phyloP scores from a whole-genome alignment of 1,140 invertebrate species.

The Yoshiicerus persimilis region DNA sequence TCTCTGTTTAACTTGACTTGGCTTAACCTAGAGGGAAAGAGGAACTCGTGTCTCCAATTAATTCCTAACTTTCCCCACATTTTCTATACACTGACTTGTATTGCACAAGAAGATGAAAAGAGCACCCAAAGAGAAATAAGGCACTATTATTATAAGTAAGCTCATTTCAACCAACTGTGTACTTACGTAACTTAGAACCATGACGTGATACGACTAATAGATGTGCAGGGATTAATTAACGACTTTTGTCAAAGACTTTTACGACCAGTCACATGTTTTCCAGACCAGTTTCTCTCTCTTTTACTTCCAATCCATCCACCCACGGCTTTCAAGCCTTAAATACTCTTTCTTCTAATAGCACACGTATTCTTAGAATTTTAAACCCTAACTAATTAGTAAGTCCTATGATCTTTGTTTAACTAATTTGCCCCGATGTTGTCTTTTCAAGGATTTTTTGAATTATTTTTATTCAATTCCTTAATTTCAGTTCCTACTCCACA shows the following conservation, averaged over 20 bases:
- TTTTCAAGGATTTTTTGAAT: no score
- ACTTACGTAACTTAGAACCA: background rate
- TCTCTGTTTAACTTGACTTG: background rate
- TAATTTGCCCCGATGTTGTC: no score
- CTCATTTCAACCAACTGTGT: background rate
- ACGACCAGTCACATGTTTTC: background rate
- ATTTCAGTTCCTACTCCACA: no score
- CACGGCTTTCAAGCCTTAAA: no score
- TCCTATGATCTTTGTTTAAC: no score
- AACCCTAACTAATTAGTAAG: no score
- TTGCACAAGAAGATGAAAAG: background rate
- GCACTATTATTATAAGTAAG: background rate
- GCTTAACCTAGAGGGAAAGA: background rate
- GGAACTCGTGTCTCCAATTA: background rate
- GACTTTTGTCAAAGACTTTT: background rate
- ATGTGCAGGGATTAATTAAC: background rate
- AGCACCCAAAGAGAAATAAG: background rate
- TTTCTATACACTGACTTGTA: background rate
- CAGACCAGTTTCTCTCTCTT: background rate
- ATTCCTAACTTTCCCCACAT: background rate
- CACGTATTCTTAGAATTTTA: no score
- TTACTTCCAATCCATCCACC: background rate
- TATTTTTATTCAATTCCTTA: no score
- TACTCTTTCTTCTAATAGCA: no score
- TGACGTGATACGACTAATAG: conserved; percentile 5